Conservation (phyloP, 2,797 vertebrate genomes). For the Artibeus lituratus region DNA sequence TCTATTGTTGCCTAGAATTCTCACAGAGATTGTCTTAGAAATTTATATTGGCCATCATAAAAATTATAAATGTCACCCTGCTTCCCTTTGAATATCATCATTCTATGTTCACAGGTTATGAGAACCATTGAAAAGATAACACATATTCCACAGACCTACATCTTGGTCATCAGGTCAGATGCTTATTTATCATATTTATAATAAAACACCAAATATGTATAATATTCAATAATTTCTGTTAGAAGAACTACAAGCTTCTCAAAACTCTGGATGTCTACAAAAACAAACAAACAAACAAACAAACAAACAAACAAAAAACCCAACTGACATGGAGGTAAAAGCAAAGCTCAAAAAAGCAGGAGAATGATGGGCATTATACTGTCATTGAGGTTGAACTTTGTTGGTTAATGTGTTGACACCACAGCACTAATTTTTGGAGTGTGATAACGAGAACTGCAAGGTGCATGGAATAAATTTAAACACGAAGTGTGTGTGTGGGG, state of each 20-base stretch:
- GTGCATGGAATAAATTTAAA: constrained; percentile 17
- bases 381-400: neutral
- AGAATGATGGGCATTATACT: neutral
- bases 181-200: neutral
- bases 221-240: neutral
- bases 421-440: neutral
- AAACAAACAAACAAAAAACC: no score
- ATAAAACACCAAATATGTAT: neutral
- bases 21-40: neutral
- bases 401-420: neutral
- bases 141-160: neutral
- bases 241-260: neutral
- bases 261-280: neutral
- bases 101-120: neutral
- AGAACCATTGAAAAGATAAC: neutral
- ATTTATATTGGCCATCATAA: neutral
- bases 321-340: neutral
- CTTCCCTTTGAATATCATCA: neutral
- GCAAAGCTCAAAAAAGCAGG: neutral
- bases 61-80: neutral
- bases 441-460: neutral
- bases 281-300: neutral
- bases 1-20: neutral
- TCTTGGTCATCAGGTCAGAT: neutral
- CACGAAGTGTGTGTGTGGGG: neutral